Base-by-base conservation (phyloP, 1,140 invertebrate species). In the Tetramorium alpestre region DNA sequence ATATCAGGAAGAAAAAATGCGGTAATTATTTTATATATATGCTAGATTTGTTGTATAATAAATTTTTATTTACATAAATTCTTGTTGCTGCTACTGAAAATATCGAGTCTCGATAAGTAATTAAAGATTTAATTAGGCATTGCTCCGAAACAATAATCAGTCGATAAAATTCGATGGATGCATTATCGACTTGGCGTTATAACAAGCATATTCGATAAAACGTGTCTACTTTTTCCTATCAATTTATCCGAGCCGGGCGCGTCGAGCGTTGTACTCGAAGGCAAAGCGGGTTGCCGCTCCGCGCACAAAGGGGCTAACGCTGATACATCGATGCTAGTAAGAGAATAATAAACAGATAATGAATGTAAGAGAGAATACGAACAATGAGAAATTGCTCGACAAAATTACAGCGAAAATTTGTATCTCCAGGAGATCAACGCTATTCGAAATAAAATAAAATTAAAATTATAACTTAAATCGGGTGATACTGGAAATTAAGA, bases 201-300 rank as follows among this genome's bases (percentile, higher is more conserved):
- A n/a, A 62, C 47, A 13, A 38, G 7, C 18, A 6, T 28, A 10
- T 78, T 33, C 25, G 8, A 51, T 51, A 47, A 70, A 28, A n/a
- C n/a, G 13, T 4, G 8, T 70, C 49, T 56, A 8, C 2, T 28
- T 54, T 47, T 75, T 13, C 18, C n/a, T 84, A 56, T 33, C n/a
- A 13, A 75, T 49, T 60, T 73, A 62, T 73, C 69, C 22, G 11
- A 82, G 33, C 28, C 13, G 7, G 8, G 60, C 18, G 44, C 25
- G 25, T 49, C 11, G 25, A 73, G 1, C 13, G 25, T 75, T 49
- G 2, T 84, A 41, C 56, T 84, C 25, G 7, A 73, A 84, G 1
- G 80, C 11, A 75, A 73, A 13, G n/a, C 41, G 80, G 80, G 80
- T 84, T 75, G 69, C 69, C 47, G 8, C n/a, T 41, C 33, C 3